phyloP scores from a whole-genome alignment of 2,797 vertebrate species.

The Channa striata region DNA sequence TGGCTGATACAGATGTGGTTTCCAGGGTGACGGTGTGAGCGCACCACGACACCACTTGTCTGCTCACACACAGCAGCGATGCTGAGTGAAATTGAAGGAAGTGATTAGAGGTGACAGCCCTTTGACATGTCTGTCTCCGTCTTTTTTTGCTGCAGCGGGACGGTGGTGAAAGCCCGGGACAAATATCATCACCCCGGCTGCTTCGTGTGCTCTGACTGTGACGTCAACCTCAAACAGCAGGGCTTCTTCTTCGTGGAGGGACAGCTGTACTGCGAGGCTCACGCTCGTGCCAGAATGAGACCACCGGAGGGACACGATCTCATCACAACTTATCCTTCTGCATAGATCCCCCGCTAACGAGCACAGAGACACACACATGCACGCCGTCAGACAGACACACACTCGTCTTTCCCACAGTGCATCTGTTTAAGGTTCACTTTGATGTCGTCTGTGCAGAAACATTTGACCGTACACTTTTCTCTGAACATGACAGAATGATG shows the following conservation, averaged over 20 bases:
- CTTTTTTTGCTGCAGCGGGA: conserved; percentile 82
- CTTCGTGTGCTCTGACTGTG: conserved; percentile 96
- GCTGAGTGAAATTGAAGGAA: too few relatives aligned
- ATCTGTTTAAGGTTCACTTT: conserved; percentile 27
- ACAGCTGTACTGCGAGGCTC: conserved; percentile 94
- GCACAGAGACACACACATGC: conserved; percentile 12
- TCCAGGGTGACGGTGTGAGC: background rate
- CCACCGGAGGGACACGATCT: conserved; percentile 94
- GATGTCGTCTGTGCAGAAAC: conserved; percentile 38
- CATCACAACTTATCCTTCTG: conserved; percentile 88
- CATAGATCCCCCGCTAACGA: conserved; percentile 69
- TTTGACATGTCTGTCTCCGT: conserved; percentile 1
- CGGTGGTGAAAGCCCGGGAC: conserved; percentile 95
- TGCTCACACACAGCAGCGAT: too few relatives aligned
- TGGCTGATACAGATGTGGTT: too few relatives aligned
- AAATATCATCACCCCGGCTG: conserved; percentile 95
- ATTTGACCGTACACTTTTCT: conserved; percentile 14
- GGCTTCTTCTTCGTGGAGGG: conserved; percentile 98
- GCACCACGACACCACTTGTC: background rate
- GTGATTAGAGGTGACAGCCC: too few relatives aligned
- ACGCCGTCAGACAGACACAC: conserved; percentile 17
- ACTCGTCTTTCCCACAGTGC: conserved; percentile 15
- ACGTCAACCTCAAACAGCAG: conserved; percentile 95
- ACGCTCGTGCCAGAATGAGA: conserved; percentile 90
- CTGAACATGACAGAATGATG: conserved; percentile 25